Base-by-base conservation (phyloP, 1,140 invertebrate genomes). In the Stegodyphus mimosarum region DNA sequence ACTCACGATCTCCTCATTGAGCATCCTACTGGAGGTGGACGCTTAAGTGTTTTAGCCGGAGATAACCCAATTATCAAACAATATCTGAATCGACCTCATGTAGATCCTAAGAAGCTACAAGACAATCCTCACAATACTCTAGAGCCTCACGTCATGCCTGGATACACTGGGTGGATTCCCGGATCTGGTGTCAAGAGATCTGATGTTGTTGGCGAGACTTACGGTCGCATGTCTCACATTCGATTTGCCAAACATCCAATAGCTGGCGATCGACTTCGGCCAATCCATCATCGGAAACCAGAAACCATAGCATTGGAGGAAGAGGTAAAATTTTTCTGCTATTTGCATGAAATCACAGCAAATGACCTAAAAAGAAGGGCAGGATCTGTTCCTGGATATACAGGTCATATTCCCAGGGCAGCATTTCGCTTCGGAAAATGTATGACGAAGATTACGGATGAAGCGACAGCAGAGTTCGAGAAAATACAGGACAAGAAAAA, bases 71-170 rank as follows among this genome's bases (percentile, higher is more conserved):
- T 33, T 33, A 33, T 33, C 3, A 33, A 33, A 33, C 33, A 33
- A 3, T 18, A 6, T 15, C 18, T 52, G 6, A n/a, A 52, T 33
- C 70, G 55, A 33, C 53, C 48, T 9, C 11, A 48, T n/a, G 53
- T 64, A 9, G 67, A 73, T 6, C 79, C 79, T 2, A 51, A 50
- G n/a, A 13, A 18, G 4, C 7, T 5, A 10, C 6, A 51, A 15
- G 33, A 64, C n/a, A 81, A 81, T 53, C 79, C 79, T 6, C 79
- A 81, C 49, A 51, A 51, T 48, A 3, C 79, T 4, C n/a, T 73
- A 6, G 79, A 81, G n/a, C 79, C 70, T 33, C 55, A 81, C n/a
- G 72, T 81, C 11, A 50, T 81, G 17, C 79, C 79, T 10, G 79
- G 79, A 6, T 81, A 81, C n/a, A 81, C 79, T 17, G 79, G 79